phyloP scores from a whole-genome alignment of 1,140 invertebrate genomes.

The Scaptomyza pallida region DNA sequence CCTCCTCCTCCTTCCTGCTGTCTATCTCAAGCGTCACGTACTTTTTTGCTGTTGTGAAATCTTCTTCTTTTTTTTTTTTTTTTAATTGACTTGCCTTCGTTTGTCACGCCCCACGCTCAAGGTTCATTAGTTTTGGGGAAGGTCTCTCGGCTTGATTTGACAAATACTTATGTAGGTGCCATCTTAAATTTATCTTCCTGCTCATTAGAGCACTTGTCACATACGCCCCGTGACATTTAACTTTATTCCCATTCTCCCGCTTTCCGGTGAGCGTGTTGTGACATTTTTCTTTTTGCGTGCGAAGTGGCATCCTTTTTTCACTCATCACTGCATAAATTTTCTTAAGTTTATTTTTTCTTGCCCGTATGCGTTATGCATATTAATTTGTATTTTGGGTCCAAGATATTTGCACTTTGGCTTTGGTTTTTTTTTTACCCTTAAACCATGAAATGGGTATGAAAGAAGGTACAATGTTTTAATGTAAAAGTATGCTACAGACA shows the following conservation, averaged over 20 bases:
- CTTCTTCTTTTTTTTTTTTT: too few species aligned
- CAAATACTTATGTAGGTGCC: conserved; percentile 50
- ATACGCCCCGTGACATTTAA: conserved; percentile 61
- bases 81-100: conserved; percentile 76
- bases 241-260: conserved; percentile 23
- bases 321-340: conserved; percentile 81
- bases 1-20: not conserved
- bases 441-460: too few species aligned
- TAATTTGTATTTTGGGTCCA: conserved; percentile 51
- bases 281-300: conserved; percentile 32
- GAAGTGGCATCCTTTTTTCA: conserved; percentile 73
- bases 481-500: too few species aligned
- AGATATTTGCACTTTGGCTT: conserved; percentile 18
- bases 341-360: conserved; percentile 71
- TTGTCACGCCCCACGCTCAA: conserved; percentile 28
- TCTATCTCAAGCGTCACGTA: conserved; percentile 71
- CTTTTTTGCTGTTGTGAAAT: conserved; percentile 61
- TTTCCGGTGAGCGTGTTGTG: conserved; percentile 64
- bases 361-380: conserved; percentile 76
- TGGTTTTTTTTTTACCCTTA: conserved; percentile 26
- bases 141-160: conserved; percentile 57
- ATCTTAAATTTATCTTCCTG: conserved; percentile 39
- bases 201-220: conserved; percentile 80
- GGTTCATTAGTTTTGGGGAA: conserved; percentile 66
- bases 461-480: too few species aligned